A percentile compares a stretch with the other conserved stretches of the same genome.
phyloP scores from a whole-genome alignment of 2,113 vertebrate genomes.

The Tragelaphus imberbis region DNA sequence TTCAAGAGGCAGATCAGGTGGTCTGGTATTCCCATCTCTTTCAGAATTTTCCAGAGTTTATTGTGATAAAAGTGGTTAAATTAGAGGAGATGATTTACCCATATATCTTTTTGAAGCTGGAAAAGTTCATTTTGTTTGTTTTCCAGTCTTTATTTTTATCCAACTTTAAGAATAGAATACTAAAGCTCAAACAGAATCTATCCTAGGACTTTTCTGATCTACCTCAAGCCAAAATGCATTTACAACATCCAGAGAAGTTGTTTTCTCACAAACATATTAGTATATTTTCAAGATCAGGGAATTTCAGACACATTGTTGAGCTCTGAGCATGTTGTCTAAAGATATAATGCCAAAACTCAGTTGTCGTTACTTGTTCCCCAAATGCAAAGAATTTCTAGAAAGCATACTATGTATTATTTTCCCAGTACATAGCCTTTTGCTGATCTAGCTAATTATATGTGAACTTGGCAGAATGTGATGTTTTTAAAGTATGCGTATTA shows the following conservation, averaged over 20 bases:
- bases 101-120: neutral
- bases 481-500: neutral
- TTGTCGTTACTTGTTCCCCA: neutral
- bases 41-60: too few species aligned
- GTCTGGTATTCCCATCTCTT: too few species aligned
- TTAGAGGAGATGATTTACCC: neutral
- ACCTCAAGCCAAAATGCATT: neutral
- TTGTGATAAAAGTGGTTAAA: neutral
- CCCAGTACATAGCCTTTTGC: neutral
- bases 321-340: neutral
- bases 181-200: neutral
- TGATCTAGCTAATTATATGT: neutral
- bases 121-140: neutral
- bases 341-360: neutral
- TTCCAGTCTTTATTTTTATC: neutral
- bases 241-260: neutral
- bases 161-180: neutral
- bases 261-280: neutral
- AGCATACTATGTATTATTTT: neutral
- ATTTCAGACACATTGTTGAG: neutral
- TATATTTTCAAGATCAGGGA: neutral
- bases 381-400: neutral
- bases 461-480: neutral
- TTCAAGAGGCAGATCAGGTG: too few species aligned
- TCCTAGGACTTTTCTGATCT: neutral